Base-by-base conservation (phyloP, 2,888 invertebrate species). In the Cactoblastis cactorum region DNA sequence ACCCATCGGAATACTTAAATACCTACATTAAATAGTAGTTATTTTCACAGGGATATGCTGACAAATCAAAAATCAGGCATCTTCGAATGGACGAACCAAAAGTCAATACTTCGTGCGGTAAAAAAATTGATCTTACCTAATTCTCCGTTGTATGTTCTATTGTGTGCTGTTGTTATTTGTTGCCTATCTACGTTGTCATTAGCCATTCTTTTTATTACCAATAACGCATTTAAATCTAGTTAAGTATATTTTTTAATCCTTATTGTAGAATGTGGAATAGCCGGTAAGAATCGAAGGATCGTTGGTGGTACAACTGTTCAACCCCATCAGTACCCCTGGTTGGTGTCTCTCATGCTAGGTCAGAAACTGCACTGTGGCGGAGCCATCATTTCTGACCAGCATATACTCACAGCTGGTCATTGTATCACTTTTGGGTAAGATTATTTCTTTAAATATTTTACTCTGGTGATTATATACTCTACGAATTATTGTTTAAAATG, bases 371-470 rank as follows among this genome's bases (percentile, higher is more conserved):
- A 90, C 54, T 92, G 92, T 49, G 91, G 91, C 1, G 92, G 92
- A n/a, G 87, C 91, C 2, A 78, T 92, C 51, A 91, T 92, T 54
- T 91, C 91, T 1, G 83, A 92, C 57, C 64, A 71, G 37, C 91
- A 92, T 53, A 65, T 92, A 17, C 74, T 92, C 1, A 91, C 91
- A 0, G 92, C 92, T 8, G 92, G 91, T 1, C 92, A 92, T 71
- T 92, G 92, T 57, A 83, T 91, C 4, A 85, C 88, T 32, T 89
- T 88, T 67, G 89, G 91, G 92, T 92, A 54, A 54, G 67, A 51
- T 38, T 34, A 18, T 15, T 35, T 35, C 5, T 6, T 35, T 35
- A 35, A 8, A 28, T 48, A 17, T n/a, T n/a, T n/a, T n/a, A n/a
- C n/a, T n/a, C n/a, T n/a, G n/a, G n/a, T n/a, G n/a, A n/a, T n/a